Conservation (phyloP, 2,113 vertebrate genomes). For the Oncorhynchus masou region DNA sequence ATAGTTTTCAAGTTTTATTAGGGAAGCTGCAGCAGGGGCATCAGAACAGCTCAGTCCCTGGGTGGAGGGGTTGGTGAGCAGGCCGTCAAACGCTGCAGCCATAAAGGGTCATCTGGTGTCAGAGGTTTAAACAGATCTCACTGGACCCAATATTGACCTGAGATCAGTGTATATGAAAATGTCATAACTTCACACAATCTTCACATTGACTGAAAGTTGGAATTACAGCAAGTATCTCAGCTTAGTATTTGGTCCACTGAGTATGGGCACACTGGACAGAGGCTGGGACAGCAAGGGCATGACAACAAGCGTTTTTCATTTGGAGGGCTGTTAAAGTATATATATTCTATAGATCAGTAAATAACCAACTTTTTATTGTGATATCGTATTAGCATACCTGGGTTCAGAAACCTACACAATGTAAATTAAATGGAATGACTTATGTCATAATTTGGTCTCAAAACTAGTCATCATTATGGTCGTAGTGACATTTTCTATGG, state of each 20-base stretch:
- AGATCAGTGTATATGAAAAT: background rate
- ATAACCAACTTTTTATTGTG: background rate
- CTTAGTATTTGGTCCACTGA: no score
- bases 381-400: background rate
- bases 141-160: no score
- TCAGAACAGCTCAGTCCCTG: conserved; percentile 67
- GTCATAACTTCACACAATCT: no score
- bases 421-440: background rate
- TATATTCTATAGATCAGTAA: background rate
- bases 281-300: background rate
- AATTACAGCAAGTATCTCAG: no score
- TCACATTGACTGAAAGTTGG: background rate
- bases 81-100: conserved; percentile 66
- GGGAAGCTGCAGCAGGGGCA: conserved; percentile 51
- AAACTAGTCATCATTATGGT: no score
- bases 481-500: no score
- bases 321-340: background rate
- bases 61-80: conserved; percentile 67
- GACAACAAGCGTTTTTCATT: background rate
- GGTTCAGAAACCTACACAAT: background rate
- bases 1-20: background rate
- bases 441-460: no score
- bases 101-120: conserved; percentile 1
- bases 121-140: background rate
- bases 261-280: background rate